Conservation (phyloP, 2,113 vertebrate genomes). For the Amblyopsis rosae region DNA sequence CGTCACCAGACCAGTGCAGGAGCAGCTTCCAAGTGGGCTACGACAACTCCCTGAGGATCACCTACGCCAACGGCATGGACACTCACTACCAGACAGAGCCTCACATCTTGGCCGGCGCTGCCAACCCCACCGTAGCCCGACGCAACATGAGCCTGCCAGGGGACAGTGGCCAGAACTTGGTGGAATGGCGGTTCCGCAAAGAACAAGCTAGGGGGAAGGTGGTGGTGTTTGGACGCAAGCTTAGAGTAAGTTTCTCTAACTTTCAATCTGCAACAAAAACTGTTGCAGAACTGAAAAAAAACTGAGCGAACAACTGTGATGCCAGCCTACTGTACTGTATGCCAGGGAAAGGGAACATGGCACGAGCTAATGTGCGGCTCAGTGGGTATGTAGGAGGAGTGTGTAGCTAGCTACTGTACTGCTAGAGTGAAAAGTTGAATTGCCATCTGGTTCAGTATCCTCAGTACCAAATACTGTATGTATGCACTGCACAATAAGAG, state of each 20-base stretch:
- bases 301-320: too few species aligned
- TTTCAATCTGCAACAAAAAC: too few species aligned
- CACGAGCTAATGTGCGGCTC: not conserved
- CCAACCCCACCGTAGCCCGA: conserved; percentile 91
- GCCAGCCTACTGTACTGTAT: not conserved
- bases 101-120: conserved; percentile 90
- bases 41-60: conserved; percentile 90
- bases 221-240: conserved; percentile 94
- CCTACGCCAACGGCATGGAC: conserved; percentile 94
- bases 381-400: too few species aligned
- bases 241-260: conserved; percentile 79
- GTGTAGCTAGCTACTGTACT: too few species aligned
- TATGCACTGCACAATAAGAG: too few species aligned
- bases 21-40: conserved; percentile 95
- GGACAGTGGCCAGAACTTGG: conserved; percentile 93
- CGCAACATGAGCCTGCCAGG: conserved; percentile 96
- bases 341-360: not conserved
- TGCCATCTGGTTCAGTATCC: too few species aligned
- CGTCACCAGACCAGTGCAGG: conserved; percentile 86
- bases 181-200: conserved; percentile 97
- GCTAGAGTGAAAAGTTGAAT: too few species aligned
- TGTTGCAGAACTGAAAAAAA: too few species aligned
- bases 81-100: conserved; percentile 97
- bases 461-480: too few species aligned
- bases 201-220: conserved; percentile 94